phyloP scores from a whole-genome alignment of 2,113 vertebrate species.

The Hippopotamus amphibius region DNA sequence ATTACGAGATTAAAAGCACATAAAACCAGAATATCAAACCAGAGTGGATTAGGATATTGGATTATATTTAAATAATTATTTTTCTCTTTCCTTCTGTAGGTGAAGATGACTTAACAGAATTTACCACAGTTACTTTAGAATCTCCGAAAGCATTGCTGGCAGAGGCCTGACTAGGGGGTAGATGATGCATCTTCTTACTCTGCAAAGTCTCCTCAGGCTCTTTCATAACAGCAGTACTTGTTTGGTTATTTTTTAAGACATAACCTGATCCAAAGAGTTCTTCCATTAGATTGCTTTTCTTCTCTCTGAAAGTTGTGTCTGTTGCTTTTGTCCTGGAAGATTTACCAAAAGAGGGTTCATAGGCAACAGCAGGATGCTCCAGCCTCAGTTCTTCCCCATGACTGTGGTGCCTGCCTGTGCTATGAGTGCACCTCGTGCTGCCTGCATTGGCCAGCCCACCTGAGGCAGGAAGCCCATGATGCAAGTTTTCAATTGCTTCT shows the following conservation, averaged over 20 bases:
- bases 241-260: not conserved
- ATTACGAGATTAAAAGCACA: not conserved
- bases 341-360: conserved; percentile 74
- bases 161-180: not conserved
- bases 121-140: not conserved
- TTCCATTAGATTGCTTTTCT: conserved; percentile 69
- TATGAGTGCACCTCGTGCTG: accelerated
- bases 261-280: conserved; percentile 77
- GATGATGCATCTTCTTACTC: not conserved
- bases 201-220: not conserved
- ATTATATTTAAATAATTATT: conserved; percentile 20
- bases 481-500: conserved; percentile 84
- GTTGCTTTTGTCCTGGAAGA: not conserved
- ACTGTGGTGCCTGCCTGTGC: accelerated
- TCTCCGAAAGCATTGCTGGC: not conserved
- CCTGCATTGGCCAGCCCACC: not conserved
- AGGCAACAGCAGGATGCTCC: not conserved
- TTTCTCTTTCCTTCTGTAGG: not conserved
- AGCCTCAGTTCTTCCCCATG: not conserved
- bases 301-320: conserved; percentile 8
- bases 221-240: accelerated
- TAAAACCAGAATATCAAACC: not conserved
- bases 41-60: not conserved
- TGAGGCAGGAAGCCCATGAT: conserved; percentile 74
- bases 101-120: not conserved